Base-by-base conservation (phyloP, 2,888 invertebrate genomes). In the Rhingia rostrata region DNA sequence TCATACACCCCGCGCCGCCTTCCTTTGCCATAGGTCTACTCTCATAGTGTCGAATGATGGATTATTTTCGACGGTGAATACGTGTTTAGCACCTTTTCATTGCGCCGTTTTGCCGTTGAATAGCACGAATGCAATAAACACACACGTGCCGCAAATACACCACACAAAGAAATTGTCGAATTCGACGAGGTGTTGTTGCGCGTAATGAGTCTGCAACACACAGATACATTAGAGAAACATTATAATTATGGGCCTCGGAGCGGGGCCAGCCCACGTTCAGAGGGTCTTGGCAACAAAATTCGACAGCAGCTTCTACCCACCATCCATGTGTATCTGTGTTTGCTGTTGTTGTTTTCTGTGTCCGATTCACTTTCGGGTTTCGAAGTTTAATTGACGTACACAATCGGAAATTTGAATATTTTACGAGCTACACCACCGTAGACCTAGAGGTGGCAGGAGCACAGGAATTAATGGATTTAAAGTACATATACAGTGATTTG, bases 1-100 rank as follows among this genome's bases (percentile, higher is more conserved):
- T 43, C 77, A 63, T 12, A 58, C 41, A 51, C 66, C 49, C 41
- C 41, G 41, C 5, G 4, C n/a, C n/a, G n/a, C n/a, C n/a, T n/a
- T n/a, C n/a, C n/a, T n/a, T n/a, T n/a, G n/a, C 22, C 22, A 22
- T 2, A 22, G 22, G 22, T 22, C 22, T 1, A 22, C 22, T 22
- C 22, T 22, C 22, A 22, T 61, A 35, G 39, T 61, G 61, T 49
- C 35, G 53, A 35, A 49, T 63, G 74, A 80, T 80, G 74, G 54
- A 74, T 74, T 74, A 69, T 56, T 67, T 69, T 22, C 41, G 74
- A 63, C 63, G 67, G 49, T 56, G 61, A 74, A 69, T 80, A 80
- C 74, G 80, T 80, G 74, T 80, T 80, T 69, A 81, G 75, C 80
- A 74, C 75, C 80, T 80, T 80, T 80, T 61, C 51, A 54, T 53